phyloP scores from a whole-genome alignment of 2,113 vertebrate genomes.

The Zosterops borbonicus region DNA sequence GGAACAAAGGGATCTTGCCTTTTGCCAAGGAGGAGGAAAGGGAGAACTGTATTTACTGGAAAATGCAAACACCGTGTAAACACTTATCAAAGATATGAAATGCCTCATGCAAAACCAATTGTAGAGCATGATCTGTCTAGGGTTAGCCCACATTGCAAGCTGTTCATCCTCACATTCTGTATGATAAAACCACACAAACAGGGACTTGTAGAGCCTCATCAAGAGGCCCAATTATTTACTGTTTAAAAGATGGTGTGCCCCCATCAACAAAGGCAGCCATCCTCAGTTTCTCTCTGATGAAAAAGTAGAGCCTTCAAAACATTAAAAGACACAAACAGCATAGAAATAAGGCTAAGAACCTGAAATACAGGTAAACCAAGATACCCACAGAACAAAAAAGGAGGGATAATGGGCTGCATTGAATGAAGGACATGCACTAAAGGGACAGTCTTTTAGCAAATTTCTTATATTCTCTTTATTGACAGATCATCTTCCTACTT shows the following conservation, averaged over 20 bases:
- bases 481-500: background rate
- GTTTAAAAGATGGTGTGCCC: background rate
- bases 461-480: background rate
- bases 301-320: rapidly evolving
- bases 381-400: background rate
- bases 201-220: background rate
- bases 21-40: background rate
- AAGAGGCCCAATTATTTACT: background rate
- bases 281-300: background rate
- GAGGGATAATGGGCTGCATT: background rate
- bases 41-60: background rate
- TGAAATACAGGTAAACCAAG: background rate
- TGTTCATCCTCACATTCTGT: background rate
- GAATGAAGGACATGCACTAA: no score
- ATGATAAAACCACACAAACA: background rate
- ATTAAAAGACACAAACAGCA: background rate
- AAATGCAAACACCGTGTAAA: background rate
- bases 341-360: background rate
- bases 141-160: rapidly evolving
- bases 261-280: background rate
- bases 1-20: background rate
- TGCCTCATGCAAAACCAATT: rapidly evolving
- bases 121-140: background rate
- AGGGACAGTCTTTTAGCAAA: background rate
- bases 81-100: background rate